These are phyloP conservation scores for Vombatus ursinus DNA, from an alignment of 2,113 vertebrate genomes.

Conservation along the genomic window DNA sequence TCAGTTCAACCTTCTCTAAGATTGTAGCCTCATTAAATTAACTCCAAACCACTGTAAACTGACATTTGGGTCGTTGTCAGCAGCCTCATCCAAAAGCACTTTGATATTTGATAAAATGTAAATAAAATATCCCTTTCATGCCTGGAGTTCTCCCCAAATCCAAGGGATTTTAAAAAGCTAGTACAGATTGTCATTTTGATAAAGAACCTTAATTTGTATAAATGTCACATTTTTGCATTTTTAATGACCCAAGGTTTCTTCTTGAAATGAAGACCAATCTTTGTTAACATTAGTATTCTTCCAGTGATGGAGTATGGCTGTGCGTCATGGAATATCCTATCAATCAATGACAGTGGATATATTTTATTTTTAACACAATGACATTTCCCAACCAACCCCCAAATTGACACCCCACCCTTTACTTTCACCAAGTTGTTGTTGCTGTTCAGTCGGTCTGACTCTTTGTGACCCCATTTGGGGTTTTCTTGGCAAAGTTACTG, in stretches of 20 bases:
- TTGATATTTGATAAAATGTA: constrained; percentile 3
- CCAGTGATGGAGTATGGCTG: background rate
- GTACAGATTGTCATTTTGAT: background rate
- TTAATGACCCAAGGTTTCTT: background rate
- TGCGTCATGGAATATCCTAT: background rate
- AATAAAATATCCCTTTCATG: constrained; percentile 20
- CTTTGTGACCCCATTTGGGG: too few relatives aligned
- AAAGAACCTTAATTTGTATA: background rate
- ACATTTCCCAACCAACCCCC: too few relatives aligned
- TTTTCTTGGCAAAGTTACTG: too few relatives aligned
- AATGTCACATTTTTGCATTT: background rate
- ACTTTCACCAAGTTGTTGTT: too few relatives aligned
- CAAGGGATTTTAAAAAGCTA: constrained; percentile 2
- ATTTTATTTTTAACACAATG: too few relatives aligned
- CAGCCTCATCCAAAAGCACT: constrained; percentile 31
- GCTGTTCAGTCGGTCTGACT: too few relatives aligned
- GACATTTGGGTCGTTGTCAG: background rate
- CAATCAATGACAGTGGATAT: background rate
- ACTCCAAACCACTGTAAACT: background rate
- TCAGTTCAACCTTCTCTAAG: background rate
- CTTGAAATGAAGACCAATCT: background rate
- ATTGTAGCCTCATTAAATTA: background rate
- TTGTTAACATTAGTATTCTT: background rate
- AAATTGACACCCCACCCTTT: too few relatives aligned
- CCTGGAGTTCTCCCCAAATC: constrained; percentile 13